Conservation (phyloP, 92 coral and sea anemone genomes). For the Paramuricea clavata region DNA sequence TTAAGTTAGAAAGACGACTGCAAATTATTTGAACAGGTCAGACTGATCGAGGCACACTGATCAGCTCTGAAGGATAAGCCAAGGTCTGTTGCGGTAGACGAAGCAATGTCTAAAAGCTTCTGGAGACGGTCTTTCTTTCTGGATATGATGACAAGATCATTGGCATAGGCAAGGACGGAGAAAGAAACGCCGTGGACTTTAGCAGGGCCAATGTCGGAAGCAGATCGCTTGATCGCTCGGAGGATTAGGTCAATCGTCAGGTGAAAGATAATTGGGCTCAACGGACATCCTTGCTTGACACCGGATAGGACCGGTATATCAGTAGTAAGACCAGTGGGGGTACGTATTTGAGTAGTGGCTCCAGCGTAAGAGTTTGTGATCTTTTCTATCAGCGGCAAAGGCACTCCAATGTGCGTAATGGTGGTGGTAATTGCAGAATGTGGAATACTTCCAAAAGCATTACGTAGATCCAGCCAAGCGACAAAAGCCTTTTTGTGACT, state of each 20-base stretch:
- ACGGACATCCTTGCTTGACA: conserved; percentile 11
- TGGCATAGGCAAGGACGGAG: conserved; percentile 48
- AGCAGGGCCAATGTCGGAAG: conserved; percentile 9
- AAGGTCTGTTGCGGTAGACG: conserved; percentile 27
- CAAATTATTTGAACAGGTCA: not conserved
- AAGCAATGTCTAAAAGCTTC: conserved; percentile 34
- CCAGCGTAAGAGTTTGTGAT: not conserved
- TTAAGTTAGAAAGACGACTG: not conserved
- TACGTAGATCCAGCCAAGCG: conserved; percentile 8
- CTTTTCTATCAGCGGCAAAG: not conserved
- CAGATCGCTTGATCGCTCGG: conserved; percentile 35
- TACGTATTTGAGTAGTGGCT: conserved; percentile 1
- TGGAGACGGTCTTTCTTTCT: conserved; percentile 23
- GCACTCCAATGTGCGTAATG: not conserved
- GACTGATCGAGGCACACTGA: conserved; percentile 31
- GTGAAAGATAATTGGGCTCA: conserved; percentile 14
- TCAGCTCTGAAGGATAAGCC: conserved; percentile 38
- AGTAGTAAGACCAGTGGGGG: not conserved
- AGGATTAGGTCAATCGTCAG: not conserved
- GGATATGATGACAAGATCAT: conserved; percentile 41
- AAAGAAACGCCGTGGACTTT: not conserved
- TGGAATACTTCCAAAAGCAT: conserved; percentile 25
- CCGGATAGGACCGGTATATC: not conserved
- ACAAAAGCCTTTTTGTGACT: not conserved
- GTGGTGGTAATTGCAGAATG: conserved; percentile 6